Conservation (phyloP, 2,113 vertebrate genomes). For the Zapornia atra region DNA sequence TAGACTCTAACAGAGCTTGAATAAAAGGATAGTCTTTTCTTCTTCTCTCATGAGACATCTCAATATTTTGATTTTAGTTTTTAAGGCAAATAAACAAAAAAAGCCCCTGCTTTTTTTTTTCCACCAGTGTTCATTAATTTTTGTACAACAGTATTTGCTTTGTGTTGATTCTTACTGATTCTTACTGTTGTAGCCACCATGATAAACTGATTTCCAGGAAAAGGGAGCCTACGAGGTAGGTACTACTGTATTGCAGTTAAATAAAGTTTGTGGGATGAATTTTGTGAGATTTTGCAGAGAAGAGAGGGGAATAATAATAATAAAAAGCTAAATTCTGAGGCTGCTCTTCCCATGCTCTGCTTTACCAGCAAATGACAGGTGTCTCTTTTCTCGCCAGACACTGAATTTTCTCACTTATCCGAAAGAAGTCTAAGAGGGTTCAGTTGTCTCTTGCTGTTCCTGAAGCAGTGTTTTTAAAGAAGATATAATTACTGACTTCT, state of each 20-base stretch:
- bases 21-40: background rate
- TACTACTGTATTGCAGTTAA: conserved; percentile 25
- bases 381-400: background rate
- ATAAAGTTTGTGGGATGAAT: conserved; percentile 14
- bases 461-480: background rate
- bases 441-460: background rate
- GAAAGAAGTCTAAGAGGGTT: background rate
- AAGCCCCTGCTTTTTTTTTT: background rate
- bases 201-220: conserved; percentile 19
- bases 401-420: background rate
- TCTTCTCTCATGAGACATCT: background rate
- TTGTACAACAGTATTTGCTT: conserved; percentile 1
- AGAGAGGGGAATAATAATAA: too few species aligned
- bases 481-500: background rate
- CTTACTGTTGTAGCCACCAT: background rate
- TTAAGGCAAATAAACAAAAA: background rate
- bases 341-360: background rate
- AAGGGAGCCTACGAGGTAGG: background rate
- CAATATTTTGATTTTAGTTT: background rate
- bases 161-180: conserved; percentile 18
- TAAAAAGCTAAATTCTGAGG: background rate
- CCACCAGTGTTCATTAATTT: conserved; percentile 4
- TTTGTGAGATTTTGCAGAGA: background rate
- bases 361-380: background rate
- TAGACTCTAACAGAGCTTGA: background rate